phyloP scores from a whole-genome alignment of 2,797 vertebrate species.

The Neosalanx taihuensis region DNA sequence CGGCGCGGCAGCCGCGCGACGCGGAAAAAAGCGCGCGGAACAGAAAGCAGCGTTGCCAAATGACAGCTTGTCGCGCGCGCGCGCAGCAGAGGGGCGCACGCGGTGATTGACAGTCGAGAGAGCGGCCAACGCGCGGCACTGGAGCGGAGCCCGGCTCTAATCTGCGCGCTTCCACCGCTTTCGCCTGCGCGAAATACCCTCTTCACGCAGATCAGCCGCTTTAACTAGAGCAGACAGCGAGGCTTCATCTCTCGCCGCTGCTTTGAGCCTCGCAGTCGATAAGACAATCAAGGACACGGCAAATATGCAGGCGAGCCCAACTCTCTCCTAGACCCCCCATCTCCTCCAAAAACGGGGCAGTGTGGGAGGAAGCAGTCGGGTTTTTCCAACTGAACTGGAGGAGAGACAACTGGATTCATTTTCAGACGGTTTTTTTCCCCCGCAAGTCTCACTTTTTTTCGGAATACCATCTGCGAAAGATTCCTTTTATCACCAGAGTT shows the following conservation, averaged over 20 bases:
- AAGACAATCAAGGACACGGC: slow-evolving; percentile 28
- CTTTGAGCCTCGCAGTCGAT: slow-evolving; percentile 24
- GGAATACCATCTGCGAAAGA: slow-evolving; percentile 1
- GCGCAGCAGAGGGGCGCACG: slow-evolving; percentile 48
- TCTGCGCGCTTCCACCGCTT: slow-evolving; percentile 43
- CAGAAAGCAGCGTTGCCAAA: slow-evolving; percentile 30
- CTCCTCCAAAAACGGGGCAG: slow-evolving; percentile 16
- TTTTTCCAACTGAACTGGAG: slow-evolving; percentile 30
- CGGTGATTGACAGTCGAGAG: slow-evolving; percentile 58
- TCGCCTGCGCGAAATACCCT: slow-evolving; percentile 46
- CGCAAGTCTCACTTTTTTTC: neutral
- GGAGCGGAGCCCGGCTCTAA: slow-evolving; percentile 49
- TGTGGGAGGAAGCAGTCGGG: slow-evolving; percentile 21
- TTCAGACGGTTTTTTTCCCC: neutral
- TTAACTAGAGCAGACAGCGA: slow-evolving; percentile 43
- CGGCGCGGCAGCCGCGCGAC: slow-evolving; percentile 30
- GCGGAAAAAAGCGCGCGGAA: slow-evolving; percentile 33
- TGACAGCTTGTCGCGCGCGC: slow-evolving; percentile 51
- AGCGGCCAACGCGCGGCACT: slow-evolving; percentile 51
- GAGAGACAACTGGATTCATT: slow-evolving; percentile 1
- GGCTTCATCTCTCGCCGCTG: slow-evolving; percentile 31
- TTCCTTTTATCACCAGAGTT: neutral
- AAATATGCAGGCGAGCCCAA: slow-evolving; percentile 22
- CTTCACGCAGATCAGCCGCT: slow-evolving; percentile 40
- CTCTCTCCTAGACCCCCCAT: slow-evolving; percentile 24